phyloP scores from a whole-genome alignment of 2,113 vertebrate species.

The Gila orcuttii region DNA sequence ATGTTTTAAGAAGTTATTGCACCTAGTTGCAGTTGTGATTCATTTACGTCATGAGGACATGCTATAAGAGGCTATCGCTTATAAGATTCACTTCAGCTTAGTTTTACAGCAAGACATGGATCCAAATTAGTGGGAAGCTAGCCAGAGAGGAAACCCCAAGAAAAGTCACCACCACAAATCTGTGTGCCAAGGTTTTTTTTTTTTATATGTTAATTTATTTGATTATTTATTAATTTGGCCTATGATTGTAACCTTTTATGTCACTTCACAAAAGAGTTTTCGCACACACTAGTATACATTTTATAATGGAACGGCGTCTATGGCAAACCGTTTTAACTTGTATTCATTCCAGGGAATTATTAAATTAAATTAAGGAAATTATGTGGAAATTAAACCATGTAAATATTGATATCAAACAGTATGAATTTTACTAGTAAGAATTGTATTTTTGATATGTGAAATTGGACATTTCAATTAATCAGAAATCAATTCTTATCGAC shows the following conservation, averaged over 20 bases:
- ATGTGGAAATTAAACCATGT: no score
- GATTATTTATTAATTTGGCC: no score
- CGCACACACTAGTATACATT: not conserved
- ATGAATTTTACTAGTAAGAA: no score
- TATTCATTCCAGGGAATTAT: no score
- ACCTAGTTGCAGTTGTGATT: conserved; percentile 12
- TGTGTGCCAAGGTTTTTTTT: not conserved
- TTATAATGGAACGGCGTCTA: not conserved
- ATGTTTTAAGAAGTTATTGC: conserved; percentile 15
- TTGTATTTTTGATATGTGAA: no score
- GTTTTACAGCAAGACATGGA: not conserved
- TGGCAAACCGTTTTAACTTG: not conserved
- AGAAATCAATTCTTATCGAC: no score
- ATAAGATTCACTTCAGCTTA: not conserved
- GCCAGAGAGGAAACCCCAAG: not conserved
- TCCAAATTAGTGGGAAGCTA: not conserved
- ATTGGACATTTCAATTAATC: no score
- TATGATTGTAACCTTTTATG: not conserved
- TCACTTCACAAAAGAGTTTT: not conserved
- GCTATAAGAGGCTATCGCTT: not conserved
- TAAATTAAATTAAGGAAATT: no score
- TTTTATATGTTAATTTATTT: no score
- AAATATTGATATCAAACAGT: no score
- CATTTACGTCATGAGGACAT: not conserved
- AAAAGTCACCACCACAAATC: not conserved